Percentiles rank a stretch among this genome's conserved stretches.
Evolutionary conservation across 2,113 vertebrate genomes (phyloP).

Genomic region (Ophthalmolycus amberensis): DNA sequence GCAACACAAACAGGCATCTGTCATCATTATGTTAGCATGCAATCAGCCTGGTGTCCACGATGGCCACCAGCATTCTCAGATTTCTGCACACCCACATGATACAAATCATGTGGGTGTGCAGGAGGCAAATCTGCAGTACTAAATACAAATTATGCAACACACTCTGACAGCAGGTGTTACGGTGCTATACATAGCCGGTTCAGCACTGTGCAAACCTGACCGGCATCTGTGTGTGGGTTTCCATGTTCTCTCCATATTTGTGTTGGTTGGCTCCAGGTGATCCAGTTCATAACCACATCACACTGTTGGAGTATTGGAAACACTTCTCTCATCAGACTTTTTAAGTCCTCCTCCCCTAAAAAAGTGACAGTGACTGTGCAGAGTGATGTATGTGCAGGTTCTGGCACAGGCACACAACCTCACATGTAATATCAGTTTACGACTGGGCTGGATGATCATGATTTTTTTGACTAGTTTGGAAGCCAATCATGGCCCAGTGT

Average conservation of each 20-base stretch:
- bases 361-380: not conserved
- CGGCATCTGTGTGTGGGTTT: constrained; percentile 33
- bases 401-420: no score
- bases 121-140: constrained; percentile 23
- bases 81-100: constrained; percentile 67
- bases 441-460: no score
- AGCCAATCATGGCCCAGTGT: not conserved
- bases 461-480: not conserved
- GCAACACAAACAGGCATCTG: constrained; percentile 43
- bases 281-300: constrained; percentile 16
- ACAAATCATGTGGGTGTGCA: not conserved
- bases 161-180: constrained; percentile 11
- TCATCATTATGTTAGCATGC: constrained; percentile 51
- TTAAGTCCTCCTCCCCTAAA: not conserved
- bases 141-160: constrained; percentile 43
- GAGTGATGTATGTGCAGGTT: not conserved
- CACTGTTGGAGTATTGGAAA: not conserved
- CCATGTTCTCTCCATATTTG: constrained; percentile 20
- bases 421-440: no score
- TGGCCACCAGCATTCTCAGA: constrained; percentile 53
- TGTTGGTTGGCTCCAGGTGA: not conserved
- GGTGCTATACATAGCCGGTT: constrained; percentile 1
- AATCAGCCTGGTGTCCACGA: constrained; percentile 53
- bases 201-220: constrained; percentile 5
- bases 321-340: not conserved